Evolutionary conservation across 2,797 vertebrate species (phyloP).

Genomic region (Dendrocincla tyrannina): DNA sequence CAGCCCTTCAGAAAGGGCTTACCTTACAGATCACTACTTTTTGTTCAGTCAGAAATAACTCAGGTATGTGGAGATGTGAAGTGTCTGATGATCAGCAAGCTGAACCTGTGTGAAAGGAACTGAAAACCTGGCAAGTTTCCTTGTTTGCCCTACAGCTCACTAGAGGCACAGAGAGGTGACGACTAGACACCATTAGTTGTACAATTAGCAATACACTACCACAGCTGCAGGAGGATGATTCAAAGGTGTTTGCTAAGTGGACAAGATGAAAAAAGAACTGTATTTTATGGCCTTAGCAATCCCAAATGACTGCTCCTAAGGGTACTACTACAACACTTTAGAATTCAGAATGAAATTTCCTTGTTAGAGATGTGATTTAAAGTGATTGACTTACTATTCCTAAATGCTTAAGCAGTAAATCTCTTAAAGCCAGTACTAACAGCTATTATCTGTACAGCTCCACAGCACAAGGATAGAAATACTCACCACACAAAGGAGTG

Average conservation of each 20-base stretch:
- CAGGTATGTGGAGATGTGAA: rapidly evolving
- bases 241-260: neutral
- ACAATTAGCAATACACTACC: neutral
- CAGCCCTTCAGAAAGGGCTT: neutral
- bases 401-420: neutral
- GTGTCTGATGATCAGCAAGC: neutral
- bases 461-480: rapidly evolving
- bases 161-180: neutral
- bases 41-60: neutral
- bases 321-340: neutral
- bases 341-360: neutral
- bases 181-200: neutral
- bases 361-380: neutral
- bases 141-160: neutral
- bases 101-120: neutral
- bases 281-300: neutral
- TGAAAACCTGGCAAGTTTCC: neutral
- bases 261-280: neutral
- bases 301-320: neutral
- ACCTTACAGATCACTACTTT: neutral
- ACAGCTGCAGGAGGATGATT: neutral
- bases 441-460: neutral
- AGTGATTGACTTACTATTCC: neutral
- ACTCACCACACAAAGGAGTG: neutral
- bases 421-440: neutral